Evolutionary conservation across 2,797 vertebrate species (phyloP).

Genomic region (Chelon labrosus): DNA sequence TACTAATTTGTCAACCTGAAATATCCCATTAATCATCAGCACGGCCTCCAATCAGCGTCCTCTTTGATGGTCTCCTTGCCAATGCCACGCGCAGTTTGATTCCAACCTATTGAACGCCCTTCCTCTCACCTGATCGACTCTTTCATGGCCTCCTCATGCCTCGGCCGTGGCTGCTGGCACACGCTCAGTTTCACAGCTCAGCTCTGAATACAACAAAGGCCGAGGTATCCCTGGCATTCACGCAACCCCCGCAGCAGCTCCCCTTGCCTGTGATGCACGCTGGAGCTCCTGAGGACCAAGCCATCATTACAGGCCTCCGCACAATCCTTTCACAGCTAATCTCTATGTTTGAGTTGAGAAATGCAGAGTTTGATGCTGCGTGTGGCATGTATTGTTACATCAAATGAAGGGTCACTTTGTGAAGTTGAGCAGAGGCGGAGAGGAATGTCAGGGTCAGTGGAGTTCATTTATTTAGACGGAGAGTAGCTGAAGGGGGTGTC

Average conservation of each 20-base stretch:
- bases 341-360: slow-evolving; percentile 53
- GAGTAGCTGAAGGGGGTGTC: slow-evolving; percentile 31
- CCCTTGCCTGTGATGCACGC: slow-evolving; percentile 74
- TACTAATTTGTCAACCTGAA: slow-evolving; percentile 27
- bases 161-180: slow-evolving; percentile 47
- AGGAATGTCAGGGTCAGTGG: slow-evolving; percentile 42
- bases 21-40: slow-evolving; percentile 37
- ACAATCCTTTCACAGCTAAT: slow-evolving; percentile 51
- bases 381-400: slow-evolving; percentile 45
- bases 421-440: slow-evolving; percentile 36
- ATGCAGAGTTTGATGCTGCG: slow-evolving; percentile 27
- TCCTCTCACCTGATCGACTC: slow-evolving; percentile 55
- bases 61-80: slow-evolving; percentile 38
- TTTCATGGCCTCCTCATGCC: slow-evolving; percentile 52
- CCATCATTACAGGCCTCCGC: slow-evolving; percentile 58
- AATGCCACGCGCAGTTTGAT: slow-evolving; percentile 27
- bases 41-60: slow-evolving; percentile 9
- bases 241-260: slow-evolving; percentile 83
- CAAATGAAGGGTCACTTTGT: slow-evolving; percentile 34
- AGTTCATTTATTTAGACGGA: slow-evolving; percentile 25
- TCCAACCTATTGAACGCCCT: slow-evolving; percentile 43
- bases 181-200: slow-evolving; percentile 63
- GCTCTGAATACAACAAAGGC: slow-evolving; percentile 70
- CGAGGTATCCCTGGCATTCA: slow-evolving; percentile 89
- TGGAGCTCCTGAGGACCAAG: slow-evolving; percentile 45